Evolutionary conservation across 2,888 invertebrate genomes (phyloP).

Genomic region (Macrophya annulata): DNA sequence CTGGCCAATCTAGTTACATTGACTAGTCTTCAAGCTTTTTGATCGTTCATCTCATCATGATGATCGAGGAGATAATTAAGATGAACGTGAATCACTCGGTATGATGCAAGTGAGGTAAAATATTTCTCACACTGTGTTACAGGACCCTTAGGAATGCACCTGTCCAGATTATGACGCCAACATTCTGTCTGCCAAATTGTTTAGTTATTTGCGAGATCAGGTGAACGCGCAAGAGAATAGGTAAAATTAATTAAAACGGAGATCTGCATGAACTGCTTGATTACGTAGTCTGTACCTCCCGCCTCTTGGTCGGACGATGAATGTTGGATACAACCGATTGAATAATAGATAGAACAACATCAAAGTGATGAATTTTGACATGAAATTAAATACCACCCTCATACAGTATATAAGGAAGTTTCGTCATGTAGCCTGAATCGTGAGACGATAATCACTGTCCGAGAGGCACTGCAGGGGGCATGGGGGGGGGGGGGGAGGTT

Average conservation of each 20-base stretch:
- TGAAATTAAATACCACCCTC: constrained; percentile 39
- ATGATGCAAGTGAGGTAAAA: constrained; percentile 7
- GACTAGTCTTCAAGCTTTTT: not conserved
- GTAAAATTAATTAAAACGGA: constrained; percentile 44
- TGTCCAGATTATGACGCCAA: constrained; percentile 10
- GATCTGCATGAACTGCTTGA: constrained; percentile 18
- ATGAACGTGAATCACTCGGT: not conserved
- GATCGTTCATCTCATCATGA: not conserved
- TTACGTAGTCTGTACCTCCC: constrained; percentile 24
- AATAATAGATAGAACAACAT: constrained; percentile 34
- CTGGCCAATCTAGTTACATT: not conserved
- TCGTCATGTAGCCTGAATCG: too few species aligned
- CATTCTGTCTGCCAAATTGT: not conserved
- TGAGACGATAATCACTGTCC: constrained; percentile 33
- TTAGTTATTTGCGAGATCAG: constrained; percentile 32
- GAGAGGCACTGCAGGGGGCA: not conserved
- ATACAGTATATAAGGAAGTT: not conserved
- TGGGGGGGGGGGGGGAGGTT: not conserved
- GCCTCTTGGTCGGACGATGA: constrained; percentile 28
- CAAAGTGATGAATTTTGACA: constrained; percentile 44
- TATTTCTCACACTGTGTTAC: not conserved
- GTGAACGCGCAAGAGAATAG: constrained; percentile 3
- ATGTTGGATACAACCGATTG: constrained; percentile 24
- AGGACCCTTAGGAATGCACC: not conserved
- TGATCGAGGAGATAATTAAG: not conserved